Conservation (phyloP, 2,888 invertebrate genomes). For the Morpho helenor region DNA sequence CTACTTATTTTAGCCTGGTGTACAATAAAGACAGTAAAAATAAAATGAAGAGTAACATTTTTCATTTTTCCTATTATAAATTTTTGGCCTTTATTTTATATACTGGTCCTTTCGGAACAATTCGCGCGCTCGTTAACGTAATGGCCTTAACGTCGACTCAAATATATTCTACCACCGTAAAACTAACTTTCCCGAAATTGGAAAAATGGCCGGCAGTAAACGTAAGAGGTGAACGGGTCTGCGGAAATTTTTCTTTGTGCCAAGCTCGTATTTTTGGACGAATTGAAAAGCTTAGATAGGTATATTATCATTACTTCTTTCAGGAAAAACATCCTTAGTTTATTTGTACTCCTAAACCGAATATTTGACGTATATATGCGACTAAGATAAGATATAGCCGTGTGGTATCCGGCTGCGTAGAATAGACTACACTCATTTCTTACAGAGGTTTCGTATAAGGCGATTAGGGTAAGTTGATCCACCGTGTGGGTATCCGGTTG, state of each 20-base stretch:
- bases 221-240: constrained; percentile 10
- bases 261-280: not conserved
- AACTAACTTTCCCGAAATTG: constrained; percentile 14
- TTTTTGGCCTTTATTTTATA: constrained; percentile 7
- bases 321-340: too few relatives aligned
- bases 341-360: too few relatives aligned
- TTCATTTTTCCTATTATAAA: constrained; percentile 2
- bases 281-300: constrained; percentile 9
- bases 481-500: too few relatives aligned
- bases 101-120: constrained; percentile 12
- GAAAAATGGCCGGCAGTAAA: constrained; percentile 13
- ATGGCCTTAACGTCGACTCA: constrained; percentile 13
- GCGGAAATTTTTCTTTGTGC: constrained; percentile 12
- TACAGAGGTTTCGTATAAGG: too few relatives aligned
- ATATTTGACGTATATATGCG: too few relatives aligned
- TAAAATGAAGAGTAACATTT: too few relatives aligned
- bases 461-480: too few relatives aligned
- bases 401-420: too few relatives aligned
- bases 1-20: too few relatives aligned
- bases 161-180: constrained; percentile 8
- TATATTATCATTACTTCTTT: not conserved
- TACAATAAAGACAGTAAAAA: too few relatives aligned
- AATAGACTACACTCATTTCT: too few relatives aligned
- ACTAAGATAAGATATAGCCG: too few relatives aligned
- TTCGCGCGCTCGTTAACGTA: constrained; percentile 12